Base-by-base conservation (phyloP, 2,888 invertebrate species). In the Stenodema calcarata region DNA sequence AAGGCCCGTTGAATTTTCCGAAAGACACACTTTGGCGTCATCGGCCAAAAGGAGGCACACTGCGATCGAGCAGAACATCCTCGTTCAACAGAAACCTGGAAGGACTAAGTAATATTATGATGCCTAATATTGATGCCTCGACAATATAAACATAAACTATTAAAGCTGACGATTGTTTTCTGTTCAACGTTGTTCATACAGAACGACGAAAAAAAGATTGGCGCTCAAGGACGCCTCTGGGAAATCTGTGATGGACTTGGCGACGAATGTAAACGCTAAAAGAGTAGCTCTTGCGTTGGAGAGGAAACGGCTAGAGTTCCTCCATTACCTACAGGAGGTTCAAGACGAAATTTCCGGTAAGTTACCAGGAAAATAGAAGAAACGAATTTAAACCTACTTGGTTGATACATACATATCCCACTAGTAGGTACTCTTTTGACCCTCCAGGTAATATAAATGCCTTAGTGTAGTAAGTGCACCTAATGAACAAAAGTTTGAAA, bases 331-430 rank as follows among this genome's bases (percentile, higher is more conserved):
- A 28, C 70, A 84, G 44, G 73, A 23, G 18, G 84, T 84, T 18
- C 84, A 84, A 28, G 73, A 70, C 7, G 84, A 84, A 42, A 44
- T 84, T 28, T 73, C 84, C 18, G 84, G 84, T 84, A 78, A 2
- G 4, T 30, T 1, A 16, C 30, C 47, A 47, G 12, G 12, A 9
- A 4, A 12, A 47, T 47, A 12, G 16, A 14, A 47, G 12, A 14
- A 2, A 9, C 47, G 12, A 47, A 47, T 4, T 4, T 35, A 35
- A 4, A 2, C 7, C 35, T 35, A 35, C n/a, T n/a, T n/a, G n/a
- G n/a, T n/a, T n/a, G n/a, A n/a, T n/a, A n/a, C n/a, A n/a, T n/a
- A n/a, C n/a, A n/a, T n/a, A n/a, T n/a, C n/a, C n/a, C n/a, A n/a
- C n/a, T n/a, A n/a, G n/a, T n/a, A n/a, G 42, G 42, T 42, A 42